A percentile compares a stretch with the other conserved stretches of the same genome.
Conservation (phyloP, 2,113 vertebrate genomes). For the Poeciliopsis retropinna region DNA sequence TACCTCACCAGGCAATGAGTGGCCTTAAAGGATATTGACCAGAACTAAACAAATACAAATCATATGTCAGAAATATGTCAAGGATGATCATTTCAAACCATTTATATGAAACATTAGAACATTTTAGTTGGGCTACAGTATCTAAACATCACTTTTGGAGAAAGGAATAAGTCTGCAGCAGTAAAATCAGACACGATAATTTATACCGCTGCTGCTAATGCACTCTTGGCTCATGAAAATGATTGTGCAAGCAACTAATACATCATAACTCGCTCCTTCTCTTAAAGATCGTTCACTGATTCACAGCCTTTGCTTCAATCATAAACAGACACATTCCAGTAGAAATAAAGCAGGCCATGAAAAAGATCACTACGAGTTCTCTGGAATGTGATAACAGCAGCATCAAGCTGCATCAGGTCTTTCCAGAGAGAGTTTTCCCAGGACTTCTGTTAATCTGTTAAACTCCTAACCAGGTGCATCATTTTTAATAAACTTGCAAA, state of each 20-base stretch:
- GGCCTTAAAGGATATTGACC: slow-evolving; percentile 14
- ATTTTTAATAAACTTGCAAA: not conserved
- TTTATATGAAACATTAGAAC: slow-evolving; percentile 3
- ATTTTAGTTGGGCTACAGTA: slow-evolving; percentile 4
- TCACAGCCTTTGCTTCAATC: slow-evolving; percentile 45
- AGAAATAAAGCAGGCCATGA: slow-evolving; percentile 40
- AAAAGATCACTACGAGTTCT: slow-evolving; percentile 46
- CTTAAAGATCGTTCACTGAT: not conserved
- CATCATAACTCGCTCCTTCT: slow-evolving; percentile 1
- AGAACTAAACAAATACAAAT: slow-evolving; percentile 13
- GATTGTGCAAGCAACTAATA: slow-evolving; percentile 22
- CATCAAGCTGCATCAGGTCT: slow-evolving; percentile 20
- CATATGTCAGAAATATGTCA: not conserved
- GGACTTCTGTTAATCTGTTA: slow-evolving; percentile 2
- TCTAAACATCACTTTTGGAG: not conserved
- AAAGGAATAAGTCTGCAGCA: not conserved
- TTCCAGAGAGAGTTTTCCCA: not conserved
- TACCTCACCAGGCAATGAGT: slow-evolving; percentile 18
- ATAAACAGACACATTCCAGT: slow-evolving; percentile 63
- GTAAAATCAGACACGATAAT: slow-evolving; percentile 19
- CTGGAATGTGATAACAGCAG: slow-evolving; percentile 54
- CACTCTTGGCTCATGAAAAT: slow-evolving; percentile 28
- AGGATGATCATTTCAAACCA: not conserved
- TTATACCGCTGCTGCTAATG: slow-evolving; percentile 20
- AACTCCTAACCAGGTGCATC: not conserved